Conservation (phyloP, 2,113 vertebrate genomes). For the Neodon shergylaensis region DNA sequence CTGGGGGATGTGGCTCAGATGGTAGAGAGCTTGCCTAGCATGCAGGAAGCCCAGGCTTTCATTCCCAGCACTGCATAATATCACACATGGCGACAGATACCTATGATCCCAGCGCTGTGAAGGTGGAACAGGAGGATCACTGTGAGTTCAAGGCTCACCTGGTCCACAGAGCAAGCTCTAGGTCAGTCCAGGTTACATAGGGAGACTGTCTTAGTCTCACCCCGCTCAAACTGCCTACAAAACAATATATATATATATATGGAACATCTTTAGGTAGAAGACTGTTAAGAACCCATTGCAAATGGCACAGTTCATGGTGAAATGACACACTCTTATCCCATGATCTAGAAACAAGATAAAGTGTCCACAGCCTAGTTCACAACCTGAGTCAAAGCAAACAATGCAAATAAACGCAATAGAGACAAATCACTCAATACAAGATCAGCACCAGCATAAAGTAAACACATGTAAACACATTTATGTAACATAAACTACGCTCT, state of each 20-base stretch:
- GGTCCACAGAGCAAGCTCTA: not conserved
- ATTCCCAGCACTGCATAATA: not conserved
- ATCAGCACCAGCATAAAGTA: not conserved
- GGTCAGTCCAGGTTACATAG: not conserved
- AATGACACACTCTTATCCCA: not conserved
- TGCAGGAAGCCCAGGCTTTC: not conserved
- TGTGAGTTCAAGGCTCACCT: not conserved
- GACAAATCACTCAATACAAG: not conserved
- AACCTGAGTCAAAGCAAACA: not conserved
- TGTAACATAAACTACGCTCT: not conserved
- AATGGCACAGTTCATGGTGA: not conserved
- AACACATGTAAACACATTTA: not conserved
- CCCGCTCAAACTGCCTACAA: not conserved
- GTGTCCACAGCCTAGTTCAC: not conserved
- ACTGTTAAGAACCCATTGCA: not conserved
- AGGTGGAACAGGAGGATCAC: not conserved
- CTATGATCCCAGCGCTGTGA: not conserved
- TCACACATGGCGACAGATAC: not conserved
- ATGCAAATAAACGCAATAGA: conserved; percentile 18
- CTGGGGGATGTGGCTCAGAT: not conserved
- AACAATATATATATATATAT: not conserved
- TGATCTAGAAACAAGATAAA: not conserved
- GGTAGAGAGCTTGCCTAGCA: not conserved
- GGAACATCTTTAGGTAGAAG: not conserved
- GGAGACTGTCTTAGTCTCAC: not conserved